Evolutionary conservation across 2,797 vertebrate species (phyloP).

Genomic region (Streptopelia turtur): DNA sequence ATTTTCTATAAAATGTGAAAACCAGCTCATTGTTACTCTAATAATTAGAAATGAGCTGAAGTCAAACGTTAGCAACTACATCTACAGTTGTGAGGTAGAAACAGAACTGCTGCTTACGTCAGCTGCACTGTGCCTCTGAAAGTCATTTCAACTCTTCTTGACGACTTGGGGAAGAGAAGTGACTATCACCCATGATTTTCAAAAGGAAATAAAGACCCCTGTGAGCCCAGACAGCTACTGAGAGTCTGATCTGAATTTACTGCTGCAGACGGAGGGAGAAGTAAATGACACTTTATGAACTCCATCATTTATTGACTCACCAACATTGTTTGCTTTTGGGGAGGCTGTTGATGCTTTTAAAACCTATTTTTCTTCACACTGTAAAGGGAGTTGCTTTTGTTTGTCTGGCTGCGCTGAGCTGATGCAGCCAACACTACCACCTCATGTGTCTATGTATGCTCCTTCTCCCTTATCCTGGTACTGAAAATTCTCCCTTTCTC

Average conservation of each 20-base stretch:
- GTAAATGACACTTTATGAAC: constrained; percentile 74
- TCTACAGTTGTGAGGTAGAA: not conserved
- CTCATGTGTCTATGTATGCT: not conserved
- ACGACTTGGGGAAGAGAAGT: not conserved
- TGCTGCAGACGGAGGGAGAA: constrained; percentile 34
- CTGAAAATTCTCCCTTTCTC: not conserved
- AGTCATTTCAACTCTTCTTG: not conserved
- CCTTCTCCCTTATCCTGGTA: accelerated
- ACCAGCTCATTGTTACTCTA: not conserved
- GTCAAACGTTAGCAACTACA: not conserved
- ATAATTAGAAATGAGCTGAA: not conserved
- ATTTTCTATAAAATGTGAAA: not conserved
- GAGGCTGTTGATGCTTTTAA: constrained; percentile 34
- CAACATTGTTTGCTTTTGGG: constrained; percentile 64
- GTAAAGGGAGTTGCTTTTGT: not conserved
- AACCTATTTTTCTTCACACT: constrained; percentile 15
- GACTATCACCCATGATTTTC: not conserved
- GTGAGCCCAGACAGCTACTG: constrained; percentile 3
- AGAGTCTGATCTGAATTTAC: constrained; percentile 63
- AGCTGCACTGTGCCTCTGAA: not conserved
- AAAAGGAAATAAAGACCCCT: constrained; percentile 36
- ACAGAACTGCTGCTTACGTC: not conserved
- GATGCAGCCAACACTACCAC: not conserved
- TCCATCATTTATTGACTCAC: constrained; percentile 75
- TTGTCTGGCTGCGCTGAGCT: not conserved